Evolutionary conservation across 2,888 invertebrate genomes (phyloP).

Genomic region (Agrypnus murinus): DNA sequence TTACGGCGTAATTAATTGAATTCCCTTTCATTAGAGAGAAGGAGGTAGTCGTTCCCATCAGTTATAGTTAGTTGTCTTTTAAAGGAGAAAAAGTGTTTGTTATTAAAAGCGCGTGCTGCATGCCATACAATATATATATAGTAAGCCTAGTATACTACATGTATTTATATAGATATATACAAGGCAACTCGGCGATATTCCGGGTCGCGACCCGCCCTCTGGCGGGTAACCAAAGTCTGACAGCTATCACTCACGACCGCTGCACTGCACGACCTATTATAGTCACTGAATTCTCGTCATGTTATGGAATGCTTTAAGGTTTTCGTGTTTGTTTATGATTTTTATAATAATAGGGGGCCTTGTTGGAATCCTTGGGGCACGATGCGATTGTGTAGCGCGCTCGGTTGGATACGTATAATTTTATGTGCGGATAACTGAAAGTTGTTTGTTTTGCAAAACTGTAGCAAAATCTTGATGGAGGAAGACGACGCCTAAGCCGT

Average conservation of each 20-base stretch:
- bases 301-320: conserved; percentile 46
- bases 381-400: conserved; percentile 11
- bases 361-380: conserved; percentile 36
- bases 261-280: conserved; percentile 45
- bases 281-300: conserved; percentile 36
- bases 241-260: conserved; percentile 61
- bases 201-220: conserved; percentile 57
- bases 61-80: too few species aligned
- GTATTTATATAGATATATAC: too few species aligned
- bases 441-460: conserved; percentile 38
- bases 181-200: conserved; percentile 53
- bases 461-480: conserved; percentile 28
- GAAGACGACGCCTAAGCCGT: conserved; percentile 22
- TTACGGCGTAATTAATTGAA: conserved; percentile 37
- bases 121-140: conserved; percentile 1
- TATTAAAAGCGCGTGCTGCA: conserved; percentile 55
- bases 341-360: conserved; percentile 49
- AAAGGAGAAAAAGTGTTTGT: conserved; percentile 15
- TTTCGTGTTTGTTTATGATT: conserved; percentile 49
- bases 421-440: conserved; percentile 25
- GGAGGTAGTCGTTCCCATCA: conserved; percentile 36
- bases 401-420: conserved; percentile 33
- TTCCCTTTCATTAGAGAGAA: conserved; percentile 36
- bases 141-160: conserved; percentile 45
- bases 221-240: conserved; percentile 57